phyloP scores from a whole-genome alignment of 2,113 vertebrate genomes.

The cat (Felis catus) region F.catus_Fca126_mat1.0 CM031421.1:106860001-106860500 shows the following conservation, averaged over 20 bases:
- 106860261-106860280: neutral
- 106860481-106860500: neutral
- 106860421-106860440: neutral
- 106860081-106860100: neutral
- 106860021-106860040: neutral
- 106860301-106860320: neutral
- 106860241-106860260: neutral
- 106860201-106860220: neutral
- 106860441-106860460: neutral
- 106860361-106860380: slow-evolving; percentile 6
- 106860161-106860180: neutral
- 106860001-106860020: neutral
- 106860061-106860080: neutral
- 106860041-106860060: neutral
- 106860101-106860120: neutral
- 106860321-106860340: neutral
- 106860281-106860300: neutral
- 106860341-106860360: neutral
- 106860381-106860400: neutral
- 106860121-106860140: neutral
- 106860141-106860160: neutral
- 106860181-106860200: neutral
- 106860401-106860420: neutral
- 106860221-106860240: neutral
- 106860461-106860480: neutral